Base-by-base conservation (phyloP, 1,140 invertebrate genomes). In the Drepana arcuata region DNA sequence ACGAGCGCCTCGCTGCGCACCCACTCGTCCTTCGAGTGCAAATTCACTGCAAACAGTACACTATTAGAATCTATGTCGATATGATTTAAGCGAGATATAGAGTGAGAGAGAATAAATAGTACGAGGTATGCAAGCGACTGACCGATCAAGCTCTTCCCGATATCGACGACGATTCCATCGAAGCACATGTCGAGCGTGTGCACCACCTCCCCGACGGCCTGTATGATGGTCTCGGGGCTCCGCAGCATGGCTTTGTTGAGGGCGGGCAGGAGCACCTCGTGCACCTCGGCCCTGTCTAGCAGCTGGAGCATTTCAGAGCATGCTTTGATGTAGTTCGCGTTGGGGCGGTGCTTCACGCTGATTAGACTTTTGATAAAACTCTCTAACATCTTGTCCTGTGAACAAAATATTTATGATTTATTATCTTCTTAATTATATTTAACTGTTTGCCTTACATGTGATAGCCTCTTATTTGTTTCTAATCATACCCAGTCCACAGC, bases 181-280 rank as follows among this genome's bases (percentile, higher is more conserved):
- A 97, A 80, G 77, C 96, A 92, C 6, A 96, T 67, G 36, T 87
- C 86, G 1, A 97, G 54, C 24, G 89, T 88, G 11, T 82, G 82
- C 9, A 97, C 67, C 44, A 96, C 88, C 14, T 89, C 82, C 5
- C 90, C 91, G 24, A 97, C 90, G 27, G 89, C 90, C 75, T 93
- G 87, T 14, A 97, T 86, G 43, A 95, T 93, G 13, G 95, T 90
- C 86, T 99, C 97, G 0, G 97, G 95, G 78, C 93, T 98, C 37
- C 97, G 81, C n/a, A 99, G 81, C 88, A 98, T 92, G 4, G 94
- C 90, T 73, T 96, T 96, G 65, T 96, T 92, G n/a, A 96, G 69
- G 6, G 93, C 89, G 11, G 96, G 95, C 25, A 95, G 78, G 29
- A 99, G 69, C 7, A 83, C 82, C 26, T 85, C 85, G 62, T 92